Base-by-base conservation (phyloP, 2,797 vertebrate genomes). In the Anolis apletophallus region DNA sequence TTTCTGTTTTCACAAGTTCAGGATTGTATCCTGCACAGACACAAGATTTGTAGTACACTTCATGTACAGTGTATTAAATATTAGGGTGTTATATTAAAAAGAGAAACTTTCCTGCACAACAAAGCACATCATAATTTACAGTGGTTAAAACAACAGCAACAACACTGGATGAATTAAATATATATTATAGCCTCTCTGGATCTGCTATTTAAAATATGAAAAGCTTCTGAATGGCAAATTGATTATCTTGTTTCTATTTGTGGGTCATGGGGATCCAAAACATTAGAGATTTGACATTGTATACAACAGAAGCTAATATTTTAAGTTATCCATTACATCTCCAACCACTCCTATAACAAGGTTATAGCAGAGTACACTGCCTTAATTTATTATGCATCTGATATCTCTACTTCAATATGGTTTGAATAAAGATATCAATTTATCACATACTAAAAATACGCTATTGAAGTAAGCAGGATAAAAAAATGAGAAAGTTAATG, bases 121-220 rank as follows among this genome's bases (percentile, higher is more conserved):
- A 2, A 34, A 14, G 72, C 87, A 85, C n/a, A 74, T 32, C 32
- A 81, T 2, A 17, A 17, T 82, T 46, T 82, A 87, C 72, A 73
- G 32, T 57, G 59, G 80, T 0, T 4, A 19, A 46, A 68, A 32
- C 21, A 64, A 26, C 21, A 61, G 21, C 57, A 26, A 46, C 36
- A 5, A 32, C 32, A 10, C 46, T 69, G 19, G 69, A 68, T 81
- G 29, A 69, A 23, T 69, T 32, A 55, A 40, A 55, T 85, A 21
- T 32, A 29, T 78, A 61, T 16, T 55, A 8, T 29, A 4, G 32
- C 19, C 54, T 26, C 23, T 32, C 11, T 67, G 29, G 21, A 3
- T 50, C 26, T 68, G 26, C 21, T 16, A n/a, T 52, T 32, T 68
- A 52, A 68, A 81, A 50, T 19, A 68, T 52, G 67, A 50, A 46